These are phyloP conservation scores for Bibio marci DNA, from an alignment of 2,888 invertebrate genomes.

Conservation along the genomic window DNA sequence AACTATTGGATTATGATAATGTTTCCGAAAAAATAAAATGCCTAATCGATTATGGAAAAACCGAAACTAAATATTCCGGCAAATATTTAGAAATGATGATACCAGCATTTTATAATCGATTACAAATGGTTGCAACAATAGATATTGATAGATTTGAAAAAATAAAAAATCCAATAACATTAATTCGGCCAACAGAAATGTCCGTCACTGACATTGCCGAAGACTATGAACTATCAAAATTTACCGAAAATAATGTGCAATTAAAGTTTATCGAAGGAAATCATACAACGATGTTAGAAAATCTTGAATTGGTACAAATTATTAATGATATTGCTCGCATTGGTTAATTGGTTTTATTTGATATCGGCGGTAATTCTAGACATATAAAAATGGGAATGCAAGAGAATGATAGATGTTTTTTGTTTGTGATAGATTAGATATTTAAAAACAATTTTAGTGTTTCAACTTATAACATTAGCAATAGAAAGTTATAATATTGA, in stretches of 20 bases:
- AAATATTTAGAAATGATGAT: constrained; percentile 29
- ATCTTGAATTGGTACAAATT: constrained; percentile 40
- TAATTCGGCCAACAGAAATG: constrained; percentile 45
- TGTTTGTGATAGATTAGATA: too few relatives aligned
- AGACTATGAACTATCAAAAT: constrained; percentile 46
- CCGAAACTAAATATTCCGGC: constrained; percentile 25
- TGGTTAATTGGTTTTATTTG: too few relatives aligned
- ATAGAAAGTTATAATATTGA: too few relatives aligned
- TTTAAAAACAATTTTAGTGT: too few relatives aligned
- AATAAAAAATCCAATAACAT: constrained; percentile 37
- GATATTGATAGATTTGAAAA: constrained; percentile 32
- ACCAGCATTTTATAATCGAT: constrained; percentile 32
- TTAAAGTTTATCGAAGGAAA: constrained; percentile 51
- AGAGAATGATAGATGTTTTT: too few relatives aligned
- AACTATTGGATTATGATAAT: constrained; percentile 34
- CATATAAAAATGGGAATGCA: too few relatives aligned
- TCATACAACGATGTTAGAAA: constrained; percentile 51
- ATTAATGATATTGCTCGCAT: constrained; percentile 32
- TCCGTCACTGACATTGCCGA: constrained; percentile 36
- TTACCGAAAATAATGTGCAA: constrained; percentile 37
- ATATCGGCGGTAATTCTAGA: too few relatives aligned
- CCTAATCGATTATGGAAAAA: constrained; percentile 29
- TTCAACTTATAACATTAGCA: too few relatives aligned
- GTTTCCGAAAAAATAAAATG: constrained; percentile 38
- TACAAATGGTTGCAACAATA: constrained; percentile 31